phyloP scores from a whole-genome alignment of 2,113 vertebrate species.

The Phocoena sinus region DNA sequence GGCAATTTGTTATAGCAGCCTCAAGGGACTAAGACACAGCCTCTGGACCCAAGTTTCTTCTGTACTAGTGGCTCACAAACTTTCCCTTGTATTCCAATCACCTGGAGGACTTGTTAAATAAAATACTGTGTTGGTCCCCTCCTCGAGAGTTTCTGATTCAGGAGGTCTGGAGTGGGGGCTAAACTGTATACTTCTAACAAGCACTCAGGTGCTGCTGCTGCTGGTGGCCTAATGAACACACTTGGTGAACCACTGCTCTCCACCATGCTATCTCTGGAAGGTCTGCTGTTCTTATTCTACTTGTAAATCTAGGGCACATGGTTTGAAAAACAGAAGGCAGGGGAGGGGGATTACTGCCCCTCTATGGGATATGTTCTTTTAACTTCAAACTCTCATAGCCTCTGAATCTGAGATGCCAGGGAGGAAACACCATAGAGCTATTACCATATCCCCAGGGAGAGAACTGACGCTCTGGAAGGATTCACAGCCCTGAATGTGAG shows the following conservation, averaged over 20 bases:
- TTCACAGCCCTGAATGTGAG: background rate
- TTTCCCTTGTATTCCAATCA: background rate
- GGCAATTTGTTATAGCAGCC: background rate
- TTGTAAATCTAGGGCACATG: background rate
- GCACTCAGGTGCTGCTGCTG: background rate
- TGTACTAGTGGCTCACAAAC: background rate
- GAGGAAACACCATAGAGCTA: background rate
- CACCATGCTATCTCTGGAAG: rapidly evolving
- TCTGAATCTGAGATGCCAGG: background rate
- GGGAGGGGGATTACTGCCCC: background rate
- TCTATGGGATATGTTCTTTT: background rate
- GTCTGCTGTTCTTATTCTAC: background rate
- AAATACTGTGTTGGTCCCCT: background rate
- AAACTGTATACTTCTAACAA: background rate
- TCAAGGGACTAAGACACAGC: background rate
- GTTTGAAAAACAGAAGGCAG: background rate
- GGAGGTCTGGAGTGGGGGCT: background rate
- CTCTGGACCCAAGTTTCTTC: background rate
- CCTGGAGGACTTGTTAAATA: background rate
- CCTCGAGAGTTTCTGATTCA: background rate
- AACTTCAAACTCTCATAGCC: background rate
- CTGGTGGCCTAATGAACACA: background rate
- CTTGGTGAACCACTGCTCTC: background rate
- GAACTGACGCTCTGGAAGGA: background rate
- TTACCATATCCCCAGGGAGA: background rate